Evolutionary conservation across 2,113 vertebrate genomes (phyloP), one percentile per base, ranked within the genome.

Genomic region (Notarius lentiginosus): DNA sequence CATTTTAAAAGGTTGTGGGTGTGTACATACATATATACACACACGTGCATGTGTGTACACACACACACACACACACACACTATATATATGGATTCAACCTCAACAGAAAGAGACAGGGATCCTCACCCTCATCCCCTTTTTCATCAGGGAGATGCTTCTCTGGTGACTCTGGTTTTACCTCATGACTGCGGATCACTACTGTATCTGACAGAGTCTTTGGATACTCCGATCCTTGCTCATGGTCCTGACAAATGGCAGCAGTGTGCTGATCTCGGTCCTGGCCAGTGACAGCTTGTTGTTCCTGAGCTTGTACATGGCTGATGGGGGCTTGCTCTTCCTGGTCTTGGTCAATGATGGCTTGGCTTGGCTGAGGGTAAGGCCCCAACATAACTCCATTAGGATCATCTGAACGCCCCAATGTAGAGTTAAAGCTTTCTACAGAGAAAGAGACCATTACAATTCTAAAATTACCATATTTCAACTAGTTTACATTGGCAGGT

Each of bases 121-220:
- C 30, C 53, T 85, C 56, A 95, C 95, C 94, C 68, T 91, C 89
- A 56, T 70, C 24, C n/a, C 91, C 90, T 41, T 82, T 87, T 10
- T 79, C 18, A 34, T 7, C 49, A 41, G 90, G 81, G 4, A 88
- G 68, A 79, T 58, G 75, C 18, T 89, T 60, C 22, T 70, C 66
- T 77, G 49, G 18, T 22, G 17, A n/a, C 2, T 58, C 34, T 53
- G 63, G 72, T 60, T 86, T 82, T 17, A 24, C 47, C 72, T 91
- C 77, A 65, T 89, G 88, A 84, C 83, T 76, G 11, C 86, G 87
- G 20, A 70, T 82, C 90, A 90, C 88, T 22, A 84, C 55, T 68
- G 58, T 12, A 79, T 47, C 84, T 20, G 80, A 14, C 47, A 58
- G 30, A 24, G 86, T 49, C 49, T 51, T 68, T 41, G 87, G 89